These are phyloP conservation scores for Apeira syringaria DNA, from an alignment of 2,888 invertebrate species.

Conservation along the genomic window DNA sequence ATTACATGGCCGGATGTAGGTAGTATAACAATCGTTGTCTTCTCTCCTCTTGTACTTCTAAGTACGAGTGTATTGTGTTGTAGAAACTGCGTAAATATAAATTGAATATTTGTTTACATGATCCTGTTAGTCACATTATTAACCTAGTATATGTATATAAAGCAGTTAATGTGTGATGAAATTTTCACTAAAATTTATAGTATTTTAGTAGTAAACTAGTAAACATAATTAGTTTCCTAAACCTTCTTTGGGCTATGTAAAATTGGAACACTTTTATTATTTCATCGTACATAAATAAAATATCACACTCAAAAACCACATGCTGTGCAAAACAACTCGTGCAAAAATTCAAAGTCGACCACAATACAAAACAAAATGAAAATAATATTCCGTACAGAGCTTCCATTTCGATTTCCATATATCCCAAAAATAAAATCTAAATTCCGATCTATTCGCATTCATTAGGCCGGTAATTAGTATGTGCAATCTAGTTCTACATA, in stretches of 20 bases:
- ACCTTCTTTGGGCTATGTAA: too few relatives aligned
- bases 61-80: conserved; percentile 80
- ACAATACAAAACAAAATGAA: conserved; percentile 4
- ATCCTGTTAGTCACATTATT: conserved; percentile 40
- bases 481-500: conserved; percentile 77
- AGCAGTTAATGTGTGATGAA: conserved; percentile 21
- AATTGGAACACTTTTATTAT: neutral
- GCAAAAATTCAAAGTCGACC: conserved; percentile 9
- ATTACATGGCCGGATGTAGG: conserved; percentile 65
- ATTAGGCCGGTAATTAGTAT: conserved; percentile 75
- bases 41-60: conserved; percentile 72
- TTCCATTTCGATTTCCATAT: conserved; percentile 43
- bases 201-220: too few relatives aligned
- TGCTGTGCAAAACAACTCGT: conserved; percentile 24
- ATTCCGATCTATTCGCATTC: conserved; percentile 54
- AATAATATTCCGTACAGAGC: conserved; percentile 1
- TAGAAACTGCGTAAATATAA: conserved; percentile 76
- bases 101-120: conserved; percentile 43
- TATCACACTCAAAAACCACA: conserved; percentile 18
- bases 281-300: neutral
- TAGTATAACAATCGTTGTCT: conserved; percentile 61
- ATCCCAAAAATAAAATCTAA: conserved; percentile 40
- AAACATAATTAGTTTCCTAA: too few relatives aligned
- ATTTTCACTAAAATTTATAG: too few relatives aligned
- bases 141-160: conserved; percentile 25